Evolutionary conservation across 1,140 invertebrate genomes (phyloP), one percentile per base, ranked within the genome.

Genomic region (Sogatella furcifera): DNA sequence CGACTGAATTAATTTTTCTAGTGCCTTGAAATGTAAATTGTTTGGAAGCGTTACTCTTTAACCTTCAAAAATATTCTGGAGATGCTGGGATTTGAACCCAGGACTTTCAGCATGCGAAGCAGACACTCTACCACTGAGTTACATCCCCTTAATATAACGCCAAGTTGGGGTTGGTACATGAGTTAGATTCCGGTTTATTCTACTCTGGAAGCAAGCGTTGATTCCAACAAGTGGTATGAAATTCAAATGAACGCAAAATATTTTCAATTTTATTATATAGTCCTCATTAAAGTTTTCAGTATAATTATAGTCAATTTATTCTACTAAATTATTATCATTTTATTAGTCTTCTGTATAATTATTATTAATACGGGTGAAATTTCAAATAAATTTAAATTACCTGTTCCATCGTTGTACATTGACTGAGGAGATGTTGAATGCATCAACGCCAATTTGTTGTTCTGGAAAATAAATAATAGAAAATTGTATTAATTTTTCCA

Each of bases 91-190:
- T 83, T 84, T 82, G 81, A 84, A 84, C 81, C 81, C 81, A 82
- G 81, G 82, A 83, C 81, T 83, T 84, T 83, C 81, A 79, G 81
- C 81, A 84, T 84, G 82, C 82, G 81, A 83, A 83, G 82, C 81
- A 81, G 81, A 83, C 81, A 83, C 81, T 83, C 81, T 83, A 84
- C 82, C 82, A 82, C 82, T 84, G 82, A 84, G 82, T 83, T 84
- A 84, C 81, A 83, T 76, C 82, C 82, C 81, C 6, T 38, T 8
- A 11, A 2, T 49, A 11, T 11, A 9, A 49, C 10, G 6, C 1
- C 17, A 52, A 10, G 22, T 52, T 21, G n/a, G 17, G 17, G 17
- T 21, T 52, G 22, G 13, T 11, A 34, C 5, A n/a, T 28, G 13
- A 31, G 49, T 21, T 42, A 3, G 17, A 43, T 5, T 28, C 5